Percentiles rank a stretch among this genome's conserved stretches.
Evolutionary conservation across 2,797 vertebrate genomes (phyloP).

Genomic region (Saxicola maurus): DNA sequence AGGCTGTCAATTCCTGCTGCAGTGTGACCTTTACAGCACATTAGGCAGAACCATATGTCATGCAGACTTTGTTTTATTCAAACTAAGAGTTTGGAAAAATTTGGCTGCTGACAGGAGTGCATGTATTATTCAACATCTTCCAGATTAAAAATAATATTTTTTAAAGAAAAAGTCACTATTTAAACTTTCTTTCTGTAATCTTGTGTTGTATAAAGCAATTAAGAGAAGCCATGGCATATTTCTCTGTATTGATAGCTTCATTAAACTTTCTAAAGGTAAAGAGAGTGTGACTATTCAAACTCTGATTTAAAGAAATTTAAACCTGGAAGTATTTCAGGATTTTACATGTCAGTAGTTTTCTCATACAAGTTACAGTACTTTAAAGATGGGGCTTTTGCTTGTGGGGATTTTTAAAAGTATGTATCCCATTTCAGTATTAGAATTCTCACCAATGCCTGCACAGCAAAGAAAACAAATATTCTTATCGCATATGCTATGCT

Average conservation of each 20-base stretch:
- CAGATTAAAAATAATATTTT: neutral
- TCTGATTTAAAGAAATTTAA: neutral
- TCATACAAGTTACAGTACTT: neutral
- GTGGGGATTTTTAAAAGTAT: neutral
- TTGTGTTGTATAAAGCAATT: neutral
- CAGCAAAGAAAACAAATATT: neutral
- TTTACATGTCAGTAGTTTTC: neutral
- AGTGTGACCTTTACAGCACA: conserved; percentile 35
- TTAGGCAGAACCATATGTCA: conserved; percentile 12
- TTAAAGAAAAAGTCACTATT: neutral
- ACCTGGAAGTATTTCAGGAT: neutral
- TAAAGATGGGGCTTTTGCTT: accelerated
- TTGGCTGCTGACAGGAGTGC: neutral
- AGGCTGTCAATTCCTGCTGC: neutral
- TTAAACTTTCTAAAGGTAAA: neutral
- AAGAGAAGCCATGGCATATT: neutral
- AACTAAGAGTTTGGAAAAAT: neutral
- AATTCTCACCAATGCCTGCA: neutral
- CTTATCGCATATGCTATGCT: neutral
- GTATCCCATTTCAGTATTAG: neutral
- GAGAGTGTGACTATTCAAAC: neutral
- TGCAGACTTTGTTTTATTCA: neutral
- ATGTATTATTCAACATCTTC: neutral
- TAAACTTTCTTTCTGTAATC: neutral
- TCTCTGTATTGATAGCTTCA: neutral